phyloP scores from a whole-genome alignment of 2,888 invertebrate species.

The Dexiosoma caninum region DNA sequence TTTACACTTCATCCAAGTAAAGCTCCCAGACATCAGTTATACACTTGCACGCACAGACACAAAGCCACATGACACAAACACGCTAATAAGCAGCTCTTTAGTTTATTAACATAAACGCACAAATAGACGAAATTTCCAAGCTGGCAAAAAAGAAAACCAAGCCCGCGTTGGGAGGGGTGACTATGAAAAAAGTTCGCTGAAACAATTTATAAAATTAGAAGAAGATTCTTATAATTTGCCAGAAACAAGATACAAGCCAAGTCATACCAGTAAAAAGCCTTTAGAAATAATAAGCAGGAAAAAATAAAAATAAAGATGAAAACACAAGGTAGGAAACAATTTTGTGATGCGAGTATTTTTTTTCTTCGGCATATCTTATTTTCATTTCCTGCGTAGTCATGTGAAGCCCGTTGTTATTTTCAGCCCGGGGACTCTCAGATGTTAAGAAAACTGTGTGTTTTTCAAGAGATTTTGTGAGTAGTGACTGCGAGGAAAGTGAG shows the following conservation, averaged over 20 bases:
- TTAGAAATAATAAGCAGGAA: not conserved
- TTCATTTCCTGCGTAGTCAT: conserved; percentile 61
- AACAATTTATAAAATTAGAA: conserved; percentile 32
- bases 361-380: conserved; percentile 55
- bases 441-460: conserved; percentile 2
- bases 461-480: not conserved
- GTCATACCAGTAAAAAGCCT: not conserved
- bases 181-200: conserved; percentile 6
- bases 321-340: not conserved
- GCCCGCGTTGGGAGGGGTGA: too few relatives aligned
- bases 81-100: conserved; percentile 56
- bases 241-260: not conserved
- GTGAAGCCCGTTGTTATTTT: conserved; percentile 65
- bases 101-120: conserved; percentile 62
- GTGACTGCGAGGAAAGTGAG: not conserved
- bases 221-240: conserved; percentile 34
- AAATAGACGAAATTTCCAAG: conserved; percentile 20
- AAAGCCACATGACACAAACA: conserved; percentile 22
- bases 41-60: not conserved
- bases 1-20: not conserved
- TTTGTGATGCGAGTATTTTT: not conserved
- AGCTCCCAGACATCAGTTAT: not conserved
- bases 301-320: too few relatives aligned
- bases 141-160: too few relatives aligned
- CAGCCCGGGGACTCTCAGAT: conserved; percentile 62